Evolutionary conservation across 2,888 invertebrate species (phyloP), one percentile per base, ranked within the genome.

Genomic region (Cryptus armator): DNA sequence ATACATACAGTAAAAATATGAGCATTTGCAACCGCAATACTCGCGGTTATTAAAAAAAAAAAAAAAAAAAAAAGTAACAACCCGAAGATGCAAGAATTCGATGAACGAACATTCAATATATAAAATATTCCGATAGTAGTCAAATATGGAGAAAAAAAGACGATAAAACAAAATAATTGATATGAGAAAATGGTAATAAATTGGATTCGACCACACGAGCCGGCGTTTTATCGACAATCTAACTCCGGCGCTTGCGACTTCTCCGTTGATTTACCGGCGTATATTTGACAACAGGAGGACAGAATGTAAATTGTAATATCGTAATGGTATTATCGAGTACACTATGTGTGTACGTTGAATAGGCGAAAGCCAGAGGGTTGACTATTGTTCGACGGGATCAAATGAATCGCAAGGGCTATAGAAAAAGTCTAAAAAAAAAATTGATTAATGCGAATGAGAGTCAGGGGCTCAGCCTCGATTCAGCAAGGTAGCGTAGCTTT

Each of bases 161-260:
- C 46, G 64, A 78, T 68, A 48, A 74, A 84, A 77, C 24, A 59
- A 67, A 78, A 71, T 66, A 53, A 78, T 82, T 81, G 14, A 74
- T 75, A 37, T 64, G 70, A 43, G 71, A 12, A n/a, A 48, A 71
- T 44, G 75, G 59, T 70, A 74, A 81, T 78, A 75, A 82, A 85
- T 82, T 76, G 51, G 66, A 56, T 59, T 5, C 48, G 59, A 71
- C 9, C n/a, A 48, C 16, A 48, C 46, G 24, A 16, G 37, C 66
- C 24, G 62, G 76, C 46, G 82, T 59, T 79, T 82, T 71, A 82
- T 82, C 82, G 79, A 85, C 75, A 75, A 71, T 82, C 82, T 67
- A 84, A 72, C 64, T 68, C 64, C 44, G 59, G 56, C 76, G 62
- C 32, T n/a, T 24, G 75, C 5, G 37, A 37, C 32, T 74, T 75